Evolutionary conservation across 37 sponge, comb jelly and placozoan genomes (phyloP), one percentile per base, ranked within the genome.

Genomic region (Chondrosia reniformis): DNA sequence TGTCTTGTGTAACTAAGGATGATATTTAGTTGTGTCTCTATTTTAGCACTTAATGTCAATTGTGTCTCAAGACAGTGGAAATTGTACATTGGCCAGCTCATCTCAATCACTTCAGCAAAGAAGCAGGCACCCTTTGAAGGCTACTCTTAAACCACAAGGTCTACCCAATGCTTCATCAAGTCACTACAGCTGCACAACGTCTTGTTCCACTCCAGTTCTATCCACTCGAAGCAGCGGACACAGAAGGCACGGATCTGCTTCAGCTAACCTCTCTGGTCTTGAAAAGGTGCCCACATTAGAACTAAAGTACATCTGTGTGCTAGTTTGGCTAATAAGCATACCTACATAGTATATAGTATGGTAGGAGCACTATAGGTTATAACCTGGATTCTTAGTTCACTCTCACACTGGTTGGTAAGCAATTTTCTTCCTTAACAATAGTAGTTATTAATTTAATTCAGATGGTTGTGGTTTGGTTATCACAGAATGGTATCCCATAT

Each of bases 51-150:
- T 57, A 31, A 54, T 65, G 45, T 91, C 92, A 21, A 74, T 87
- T 38, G 72, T 38, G 4, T 69, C 72, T 19, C 72, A 40, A 25
- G 92, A 91, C 78, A 91, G 92, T 74, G 92, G 92, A 0, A 73
- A 91, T 17, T 79, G 71, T 55, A 87, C 92, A 7, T 37, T 85
- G 79, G 5, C 37, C 76, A 34, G 36, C 62, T 38, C 44, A 54
- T 62, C 49, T 30, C 24, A 13, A 31, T 38, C 67, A 65, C 80
- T 33, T 15, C 65, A 22, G 46, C 67, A 33, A n/a, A 44, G n/a
- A 27, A 81, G 80, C 34, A 28, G 81, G 1, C 61, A 77, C 24
- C 88, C 88, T 8, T 19, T 91, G 73, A 81, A 72, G 54, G 85
- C 88, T n/a, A 84, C 82, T 0, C 27, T 80, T 27, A 77, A 80